Conservation (phyloP, 1,140 invertebrate genomes). For the Zaprionus ornatus region DNA sequence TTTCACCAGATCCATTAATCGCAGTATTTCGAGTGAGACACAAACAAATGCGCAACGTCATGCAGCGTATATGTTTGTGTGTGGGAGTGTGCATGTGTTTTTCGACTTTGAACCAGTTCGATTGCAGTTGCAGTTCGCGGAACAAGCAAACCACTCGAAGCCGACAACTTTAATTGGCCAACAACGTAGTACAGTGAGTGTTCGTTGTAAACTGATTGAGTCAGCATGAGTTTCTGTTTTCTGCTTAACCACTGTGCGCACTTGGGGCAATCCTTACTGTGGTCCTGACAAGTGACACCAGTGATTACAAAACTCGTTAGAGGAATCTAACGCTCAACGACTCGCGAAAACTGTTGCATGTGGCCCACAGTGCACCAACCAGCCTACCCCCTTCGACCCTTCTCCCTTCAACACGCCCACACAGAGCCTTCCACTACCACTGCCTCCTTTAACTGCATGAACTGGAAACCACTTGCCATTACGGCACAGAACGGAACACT, state of each 20-base stretch:
- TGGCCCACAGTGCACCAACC: slow-evolving; percentile 25
- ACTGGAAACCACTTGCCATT: slow-evolving; percentile 16
- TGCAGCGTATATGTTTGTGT: not conserved
- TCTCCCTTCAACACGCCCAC: not conserved
- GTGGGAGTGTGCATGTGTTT: not conserved
- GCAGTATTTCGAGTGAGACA: slow-evolving; percentile 7
- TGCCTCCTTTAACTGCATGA: not conserved
- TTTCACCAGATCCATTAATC: slow-evolving; percentile 1
- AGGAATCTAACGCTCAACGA: slow-evolving; percentile 47
- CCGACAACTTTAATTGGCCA: slow-evolving; percentile 33
- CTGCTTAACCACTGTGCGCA: not conserved
- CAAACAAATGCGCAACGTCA: slow-evolving; percentile 13
- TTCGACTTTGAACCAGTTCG: slow-evolving; percentile 33
- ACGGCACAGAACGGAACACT: slow-evolving; percentile 19
- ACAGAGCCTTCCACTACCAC: not conserved
- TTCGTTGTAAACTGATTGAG: not conserved
- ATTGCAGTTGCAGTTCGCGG: slow-evolving; percentile 18
- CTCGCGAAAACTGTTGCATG: slow-evolving; percentile 66
- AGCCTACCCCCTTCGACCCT: too few species aligned
- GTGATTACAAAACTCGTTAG: slow-evolving; percentile 67
- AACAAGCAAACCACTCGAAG: slow-evolving; percentile 28
- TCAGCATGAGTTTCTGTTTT: slow-evolving; percentile 3
- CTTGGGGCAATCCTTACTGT: slow-evolving; percentile 21
- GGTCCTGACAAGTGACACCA: slow-evolving; percentile 18
- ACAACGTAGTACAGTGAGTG: slow-evolving; percentile 17